Evolutionary conservation across 2,888 invertebrate species (phyloP).

Genomic region (Watsonalla binaria): DNA sequence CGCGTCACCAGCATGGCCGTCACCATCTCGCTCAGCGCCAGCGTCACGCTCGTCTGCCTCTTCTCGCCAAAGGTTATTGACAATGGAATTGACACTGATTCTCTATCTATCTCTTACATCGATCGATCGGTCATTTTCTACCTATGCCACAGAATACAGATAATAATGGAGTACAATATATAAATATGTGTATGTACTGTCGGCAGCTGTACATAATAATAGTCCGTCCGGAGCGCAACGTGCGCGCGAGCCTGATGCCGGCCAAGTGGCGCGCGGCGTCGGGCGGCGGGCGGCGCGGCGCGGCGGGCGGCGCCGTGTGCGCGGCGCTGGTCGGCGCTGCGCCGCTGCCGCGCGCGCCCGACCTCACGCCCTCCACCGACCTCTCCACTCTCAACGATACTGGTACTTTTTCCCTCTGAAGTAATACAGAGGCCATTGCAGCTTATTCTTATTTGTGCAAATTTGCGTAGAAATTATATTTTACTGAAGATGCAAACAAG

Average conservation of each 20-base stretch:
- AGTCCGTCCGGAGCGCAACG: conserved; percentile 61
- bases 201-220: conserved; percentile 59
- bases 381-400: conserved; percentile 51
- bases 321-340: conserved; percentile 45
- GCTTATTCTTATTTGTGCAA: too few species aligned
- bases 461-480: too few species aligned
- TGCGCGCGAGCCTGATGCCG: conserved; percentile 55
- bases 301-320: conserved; percentile 50
- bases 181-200: too few species aligned
- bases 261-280: conserved; percentile 41
- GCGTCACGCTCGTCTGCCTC: conserved; percentile 94
- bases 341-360: conserved; percentile 36
- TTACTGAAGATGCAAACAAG: too few species aligned
- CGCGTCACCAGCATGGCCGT: conserved; percentile 97
- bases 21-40: conserved; percentile 95
- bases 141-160: too few species aligned
- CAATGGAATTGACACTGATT: too few species aligned
- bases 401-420: conserved; percentile 22
- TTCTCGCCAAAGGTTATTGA: conserved; percentile 97
- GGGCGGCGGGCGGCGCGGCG: conserved; percentile 25
- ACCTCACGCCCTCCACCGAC: conserved; percentile 54
- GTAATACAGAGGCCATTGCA: too few species aligned
- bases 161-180: too few species aligned
- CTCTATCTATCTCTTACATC: too few species aligned
- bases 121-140: too few species aligned